These are phyloP conservation scores for Rotaria macrura DNA, from an alignment of 2,888 invertebrate species.

Conservation along the genomic window DNA sequence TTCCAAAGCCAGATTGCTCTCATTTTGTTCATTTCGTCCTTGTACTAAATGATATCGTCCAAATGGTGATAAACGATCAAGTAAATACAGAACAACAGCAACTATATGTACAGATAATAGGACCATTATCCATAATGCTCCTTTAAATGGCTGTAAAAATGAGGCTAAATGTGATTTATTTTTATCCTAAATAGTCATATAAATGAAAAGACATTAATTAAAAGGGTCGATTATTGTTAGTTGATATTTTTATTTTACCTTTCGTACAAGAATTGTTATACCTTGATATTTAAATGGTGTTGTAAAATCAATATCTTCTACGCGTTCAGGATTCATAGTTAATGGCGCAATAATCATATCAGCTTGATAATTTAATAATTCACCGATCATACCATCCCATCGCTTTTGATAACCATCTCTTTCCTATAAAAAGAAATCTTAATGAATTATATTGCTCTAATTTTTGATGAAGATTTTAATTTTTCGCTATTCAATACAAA, in stretches of 20 bases:
- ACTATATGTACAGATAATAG: slow-evolving; percentile 97
- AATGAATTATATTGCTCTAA: not conserved
- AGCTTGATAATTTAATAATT: slow-evolving; percentile 77
- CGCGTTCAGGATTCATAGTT: slow-evolving; percentile 93
- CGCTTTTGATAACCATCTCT: slow-evolving; percentile 18
- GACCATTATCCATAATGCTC: slow-evolving; percentile 92
- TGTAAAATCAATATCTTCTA: slow-evolving; percentile 92
- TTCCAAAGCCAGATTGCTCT: slow-evolving; percentile 53
- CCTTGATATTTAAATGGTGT: slow-evolving; percentile 99
- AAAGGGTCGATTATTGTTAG: too few relatives aligned
- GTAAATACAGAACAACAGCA: slow-evolving; percentile 80
- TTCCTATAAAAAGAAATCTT: slow-evolving; percentile 30
- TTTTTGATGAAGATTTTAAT: too few relatives aligned
- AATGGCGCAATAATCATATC: slow-evolving; percentile 94
- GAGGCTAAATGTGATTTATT: slow-evolving; percentile 93
- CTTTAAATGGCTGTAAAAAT: slow-evolving; percentile 98
- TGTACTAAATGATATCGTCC: slow-evolving; percentile 59
- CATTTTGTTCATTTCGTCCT: slow-evolving; percentile 39
- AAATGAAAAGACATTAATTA: slow-evolving; percentile 35
- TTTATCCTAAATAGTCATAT: slow-evolving; percentile 61
- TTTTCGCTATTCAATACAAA: too few relatives aligned
- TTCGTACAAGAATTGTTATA: slow-evolving; percentile 90
- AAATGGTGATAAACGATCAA: slow-evolving; percentile 70
- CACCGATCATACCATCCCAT: slow-evolving; percentile 90
- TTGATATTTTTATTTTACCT: slow-evolving; percentile 57